Percentiles rank a stretch among this genome's conserved stretches.
Conservation (phyloP, 2,888 invertebrate genomes). For the Troglohyphantes excavatus region DNA sequence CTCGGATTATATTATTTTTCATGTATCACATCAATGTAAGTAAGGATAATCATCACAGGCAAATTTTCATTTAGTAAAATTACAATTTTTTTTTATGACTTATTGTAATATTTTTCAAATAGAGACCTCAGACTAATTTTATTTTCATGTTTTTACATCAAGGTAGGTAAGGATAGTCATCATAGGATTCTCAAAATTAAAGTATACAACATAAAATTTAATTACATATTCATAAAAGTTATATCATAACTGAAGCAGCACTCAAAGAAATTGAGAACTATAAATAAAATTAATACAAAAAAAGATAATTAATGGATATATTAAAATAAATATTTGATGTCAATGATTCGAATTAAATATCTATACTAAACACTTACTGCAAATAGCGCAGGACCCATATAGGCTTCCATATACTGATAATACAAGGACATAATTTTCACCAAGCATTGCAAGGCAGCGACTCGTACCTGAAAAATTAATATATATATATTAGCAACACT, state of each 20-base stretch:
- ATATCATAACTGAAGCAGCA: background rate
- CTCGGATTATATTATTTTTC: no score
- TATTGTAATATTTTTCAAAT: no score
- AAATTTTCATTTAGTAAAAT: no score
- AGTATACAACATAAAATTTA: background rate
- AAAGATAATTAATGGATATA: background rate
- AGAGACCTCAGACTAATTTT: background rate
- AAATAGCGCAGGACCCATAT: conserved; percentile 98
- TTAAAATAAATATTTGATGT: background rate
- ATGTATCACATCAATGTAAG: no score
- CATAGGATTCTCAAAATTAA: background rate
- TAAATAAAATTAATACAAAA: background rate
- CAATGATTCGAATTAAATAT: background rate
- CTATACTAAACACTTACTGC: conserved; percentile 87
- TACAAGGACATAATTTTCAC: conserved; percentile 99
- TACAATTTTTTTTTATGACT: no score
- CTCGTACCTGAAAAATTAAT: conserved; percentile 88
- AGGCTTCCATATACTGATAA: conserved; percentile 99
- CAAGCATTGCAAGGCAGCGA: conserved; percentile 98
- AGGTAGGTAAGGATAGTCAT: background rate
- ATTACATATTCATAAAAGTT: background rate
- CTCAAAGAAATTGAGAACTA: background rate
- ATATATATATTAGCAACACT: no score
- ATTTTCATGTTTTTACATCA: background rate
- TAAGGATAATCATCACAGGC: no score